Percentiles rank a stretch among this genome's conserved stretches.
Evolutionary conservation across 1,140 invertebrate genomes (phyloP).

Genomic region (Eubasilissa regina): DNA sequence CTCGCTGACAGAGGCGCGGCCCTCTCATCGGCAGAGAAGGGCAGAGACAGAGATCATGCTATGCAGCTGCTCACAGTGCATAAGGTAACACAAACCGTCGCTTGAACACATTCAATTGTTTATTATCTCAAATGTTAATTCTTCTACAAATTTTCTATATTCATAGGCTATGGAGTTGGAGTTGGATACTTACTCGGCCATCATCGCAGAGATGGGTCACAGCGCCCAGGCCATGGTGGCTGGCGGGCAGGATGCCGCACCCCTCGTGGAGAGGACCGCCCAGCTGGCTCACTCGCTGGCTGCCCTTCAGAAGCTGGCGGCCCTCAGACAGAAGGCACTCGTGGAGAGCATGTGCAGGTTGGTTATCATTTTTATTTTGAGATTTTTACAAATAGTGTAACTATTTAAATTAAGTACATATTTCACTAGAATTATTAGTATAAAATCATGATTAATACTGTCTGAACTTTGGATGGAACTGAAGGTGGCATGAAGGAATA

Average conservation of each 20-base stretch:
- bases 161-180: slow-evolving; percentile 89
- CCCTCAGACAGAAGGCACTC: slow-evolving; percentile 84
- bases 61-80: slow-evolving; percentile 94
- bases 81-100: slow-evolving; percentile 76
- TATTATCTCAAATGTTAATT: too few species aligned
- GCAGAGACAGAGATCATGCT: slow-evolving; percentile 89
- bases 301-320: slow-evolving; percentile 86
- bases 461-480: too few species aligned
- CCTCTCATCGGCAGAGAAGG: slow-evolving; percentile 86
- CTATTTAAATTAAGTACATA: too few species aligned
- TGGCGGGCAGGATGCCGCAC: slow-evolving; percentile 83
- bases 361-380: not conserved
- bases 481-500: too few species aligned
- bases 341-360: slow-evolving; percentile 89
- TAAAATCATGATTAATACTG: too few species aligned
- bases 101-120: too few species aligned
- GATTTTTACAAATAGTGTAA: not conserved
- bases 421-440: too few species aligned
- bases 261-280: slow-evolving; percentile 85
- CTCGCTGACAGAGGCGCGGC: slow-evolving; percentile 89
- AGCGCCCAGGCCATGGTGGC: slow-evolving; percentile 86
- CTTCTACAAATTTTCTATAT: not conserved
- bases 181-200: slow-evolving; percentile 93
- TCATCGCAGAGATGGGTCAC: slow-evolving; percentile 93
- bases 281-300: slow-evolving; percentile 85